Evolutionary conservation across 2,888 invertebrate genomes (phyloP).

Genomic region (Pomacea canaliculata): DNA sequence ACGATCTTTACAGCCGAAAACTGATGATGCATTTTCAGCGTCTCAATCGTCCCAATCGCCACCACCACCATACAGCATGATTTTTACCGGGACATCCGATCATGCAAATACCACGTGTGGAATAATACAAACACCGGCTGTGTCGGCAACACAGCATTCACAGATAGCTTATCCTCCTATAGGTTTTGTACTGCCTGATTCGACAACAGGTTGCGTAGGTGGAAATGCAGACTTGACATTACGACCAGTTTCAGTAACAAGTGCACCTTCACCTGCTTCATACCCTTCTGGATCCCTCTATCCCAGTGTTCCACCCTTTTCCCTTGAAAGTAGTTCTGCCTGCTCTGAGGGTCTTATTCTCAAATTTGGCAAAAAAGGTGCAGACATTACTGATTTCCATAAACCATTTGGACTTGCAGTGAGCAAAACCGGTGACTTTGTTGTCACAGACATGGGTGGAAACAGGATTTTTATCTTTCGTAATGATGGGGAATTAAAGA

Average conservation of each 20-base stretch:
- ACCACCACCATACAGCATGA: background rate
- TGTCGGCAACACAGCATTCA: background rate
- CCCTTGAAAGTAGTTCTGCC: conserved; percentile 20
- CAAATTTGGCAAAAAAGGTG: conserved; percentile 56
- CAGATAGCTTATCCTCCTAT: background rate
- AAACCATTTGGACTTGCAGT: conserved; percentile 58
- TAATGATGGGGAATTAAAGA: conserved; percentile 45
- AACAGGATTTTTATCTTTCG: conserved; percentile 57
- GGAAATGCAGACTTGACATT: background rate
- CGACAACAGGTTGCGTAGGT: background rate
- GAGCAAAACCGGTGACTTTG: conserved; percentile 50
- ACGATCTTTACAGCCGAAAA: conserved; percentile 28
- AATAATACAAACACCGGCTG: background rate
- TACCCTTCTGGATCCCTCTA: background rate
- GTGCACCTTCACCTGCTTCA: background rate
- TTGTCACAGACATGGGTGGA: conserved; percentile 56
- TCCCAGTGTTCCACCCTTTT: conserved; percentile 3
- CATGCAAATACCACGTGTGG: background rate
- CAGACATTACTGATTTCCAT: conserved; percentile 47
- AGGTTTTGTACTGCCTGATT: background rate
- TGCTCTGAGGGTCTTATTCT: conserved; percentile 46
- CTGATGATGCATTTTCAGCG: conserved; percentile 4
- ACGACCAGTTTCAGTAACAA: background rate
- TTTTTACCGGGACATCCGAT: background rate
- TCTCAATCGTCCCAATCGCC: background rate